A percentile compares a stretch with the other conserved stretches of the same genome.
These are phyloP conservation scores for Urophycis tenuis DNA, from an alignment of 2,797 vertebrate species.

Conservation along the genomic window DNA sequence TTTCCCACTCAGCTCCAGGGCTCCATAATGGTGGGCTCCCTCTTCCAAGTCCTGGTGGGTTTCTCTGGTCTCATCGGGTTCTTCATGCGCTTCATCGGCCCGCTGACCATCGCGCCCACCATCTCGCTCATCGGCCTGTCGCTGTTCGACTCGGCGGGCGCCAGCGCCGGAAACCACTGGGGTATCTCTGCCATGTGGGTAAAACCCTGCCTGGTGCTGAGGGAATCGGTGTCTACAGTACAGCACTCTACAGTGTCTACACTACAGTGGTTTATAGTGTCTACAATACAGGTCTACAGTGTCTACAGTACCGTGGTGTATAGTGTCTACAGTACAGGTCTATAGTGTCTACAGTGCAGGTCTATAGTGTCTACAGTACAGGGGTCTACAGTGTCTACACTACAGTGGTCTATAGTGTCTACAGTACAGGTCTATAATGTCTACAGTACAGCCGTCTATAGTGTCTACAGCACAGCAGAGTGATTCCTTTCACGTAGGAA, in stretches of 20 bases:
- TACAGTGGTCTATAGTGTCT: no score
- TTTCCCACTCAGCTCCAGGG: slow-evolving; percentile 80
- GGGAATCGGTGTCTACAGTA: not conserved
- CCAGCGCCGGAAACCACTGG: slow-evolving; percentile 88
- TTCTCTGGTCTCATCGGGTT: slow-evolving; percentile 93
- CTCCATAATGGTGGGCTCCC: slow-evolving; percentile 87
- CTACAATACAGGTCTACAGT: no score
- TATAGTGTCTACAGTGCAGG: no score
- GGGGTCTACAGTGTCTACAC: no score
- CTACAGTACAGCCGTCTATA: no score
- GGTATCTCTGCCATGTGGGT: slow-evolving; percentile 86
- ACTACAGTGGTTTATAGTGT: no score
- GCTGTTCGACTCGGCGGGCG: slow-evolving; percentile 81
- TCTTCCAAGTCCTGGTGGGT: slow-evolving; percentile 88
- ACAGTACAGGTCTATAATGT: no score
- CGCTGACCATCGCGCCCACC: slow-evolving; percentile 92
- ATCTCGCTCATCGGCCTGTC: slow-evolving; percentile 89
- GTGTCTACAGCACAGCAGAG: not conserved
- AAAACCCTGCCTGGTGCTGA: not conserved
- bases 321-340: no score
- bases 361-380: no score
- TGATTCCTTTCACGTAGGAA: not conserved
- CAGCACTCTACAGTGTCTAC: no score
- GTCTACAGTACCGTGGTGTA: no score
- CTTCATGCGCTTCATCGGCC: slow-evolving; percentile 92